A percentile compares a stretch with the other conserved stretches of the same genome.
Conservation (phyloP, 1,140 invertebrate genomes). For the Macrostomum lignano region DNA sequence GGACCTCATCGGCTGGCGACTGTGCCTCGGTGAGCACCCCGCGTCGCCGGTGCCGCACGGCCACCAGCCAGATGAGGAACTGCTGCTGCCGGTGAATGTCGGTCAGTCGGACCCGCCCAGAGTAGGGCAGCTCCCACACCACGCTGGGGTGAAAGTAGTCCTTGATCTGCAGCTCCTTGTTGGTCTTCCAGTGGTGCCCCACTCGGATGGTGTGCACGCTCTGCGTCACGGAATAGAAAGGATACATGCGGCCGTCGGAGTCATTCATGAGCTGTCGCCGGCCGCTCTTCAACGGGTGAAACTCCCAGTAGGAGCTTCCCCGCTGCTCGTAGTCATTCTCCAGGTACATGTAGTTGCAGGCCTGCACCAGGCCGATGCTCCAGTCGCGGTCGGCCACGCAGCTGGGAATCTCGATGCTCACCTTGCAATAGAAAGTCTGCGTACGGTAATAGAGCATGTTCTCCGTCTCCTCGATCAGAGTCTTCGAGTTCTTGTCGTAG, state of each 20-base stretch:
- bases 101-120: slow-evolving; percentile 3
- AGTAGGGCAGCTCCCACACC: slow-evolving; percentile 4
- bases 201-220: slow-evolving; percentile 1
- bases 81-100: slow-evolving; percentile 2
- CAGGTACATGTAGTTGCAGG: slow-evolving; percentile 2
- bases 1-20: background rate
- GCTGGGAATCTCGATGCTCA: slow-evolving; percentile 1
- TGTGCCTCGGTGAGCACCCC: background rate
- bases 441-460: slow-evolving; percentile 3
- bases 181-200: slow-evolving; percentile 2
- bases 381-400: background rate
- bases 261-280: slow-evolving; percentile 5
- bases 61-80: slow-evolving; percentile 4
- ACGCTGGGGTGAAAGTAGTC: slow-evolving; percentile 5
- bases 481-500: background rate
- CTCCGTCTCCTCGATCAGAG: slow-evolving; percentile 4
- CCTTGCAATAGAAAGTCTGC: slow-evolving; percentile 5
- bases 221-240: slow-evolving; percentile 3
- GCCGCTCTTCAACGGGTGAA: slow-evolving; percentile 4
- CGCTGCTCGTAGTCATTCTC: slow-evolving; percentile 4
- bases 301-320: slow-evolving; percentile 4
- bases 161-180: background rate
- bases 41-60: background rate
- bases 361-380: slow-evolving; percentile 5
- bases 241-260: slow-evolving; percentile 2